A percentile compares a stretch with the other conserved stretches of the same genome.
These are phyloP conservation scores for Thereva nobilitata DNA, from an alignment of 2,888 invertebrate genomes.

Conservation along the genomic window DNA sequence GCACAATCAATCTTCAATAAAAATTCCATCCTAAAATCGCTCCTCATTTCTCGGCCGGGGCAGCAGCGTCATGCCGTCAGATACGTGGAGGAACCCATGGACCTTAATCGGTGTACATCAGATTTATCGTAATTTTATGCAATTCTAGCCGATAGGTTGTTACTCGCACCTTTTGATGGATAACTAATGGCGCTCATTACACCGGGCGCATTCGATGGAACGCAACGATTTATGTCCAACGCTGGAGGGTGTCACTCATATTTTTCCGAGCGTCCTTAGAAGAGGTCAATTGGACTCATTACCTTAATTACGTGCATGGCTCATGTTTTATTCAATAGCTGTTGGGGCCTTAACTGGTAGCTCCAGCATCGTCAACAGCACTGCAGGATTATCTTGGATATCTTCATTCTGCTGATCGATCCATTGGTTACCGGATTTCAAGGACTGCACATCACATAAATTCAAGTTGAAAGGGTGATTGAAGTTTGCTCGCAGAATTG, in stretches of 20 bases:
- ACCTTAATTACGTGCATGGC: constrained; percentile 1
- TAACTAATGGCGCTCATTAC: not conserved
- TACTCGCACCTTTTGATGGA: constrained; percentile 4
- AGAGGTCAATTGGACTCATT: constrained; percentile 2
- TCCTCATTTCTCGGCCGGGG: too few relatives aligned
- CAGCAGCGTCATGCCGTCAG: constrained; percentile 4
- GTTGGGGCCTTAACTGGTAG: not conserved
- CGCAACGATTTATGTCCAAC: not conserved
- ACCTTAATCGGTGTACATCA: not conserved
- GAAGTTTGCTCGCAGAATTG: too few relatives aligned
- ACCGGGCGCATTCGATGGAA: too few relatives aligned
- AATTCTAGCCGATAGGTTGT: not conserved
- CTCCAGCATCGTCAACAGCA: too few relatives aligned
- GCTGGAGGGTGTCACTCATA: not conserved
- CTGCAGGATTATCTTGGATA: not conserved
- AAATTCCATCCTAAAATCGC: too few relatives aligned
- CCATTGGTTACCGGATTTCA: too few relatives aligned
- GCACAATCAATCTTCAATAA: too few relatives aligned
- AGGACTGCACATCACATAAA: too few relatives aligned
- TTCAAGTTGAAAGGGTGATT: too few relatives aligned
- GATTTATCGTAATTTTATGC: constrained; percentile 18
- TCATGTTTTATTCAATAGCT: constrained; percentile 7
- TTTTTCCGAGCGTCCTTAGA: not conserved
- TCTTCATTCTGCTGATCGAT: not conserved
- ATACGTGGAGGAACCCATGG: not conserved